Conservation (phyloP, 1,140 invertebrate species). For the Ephestia elutella region DNA sequence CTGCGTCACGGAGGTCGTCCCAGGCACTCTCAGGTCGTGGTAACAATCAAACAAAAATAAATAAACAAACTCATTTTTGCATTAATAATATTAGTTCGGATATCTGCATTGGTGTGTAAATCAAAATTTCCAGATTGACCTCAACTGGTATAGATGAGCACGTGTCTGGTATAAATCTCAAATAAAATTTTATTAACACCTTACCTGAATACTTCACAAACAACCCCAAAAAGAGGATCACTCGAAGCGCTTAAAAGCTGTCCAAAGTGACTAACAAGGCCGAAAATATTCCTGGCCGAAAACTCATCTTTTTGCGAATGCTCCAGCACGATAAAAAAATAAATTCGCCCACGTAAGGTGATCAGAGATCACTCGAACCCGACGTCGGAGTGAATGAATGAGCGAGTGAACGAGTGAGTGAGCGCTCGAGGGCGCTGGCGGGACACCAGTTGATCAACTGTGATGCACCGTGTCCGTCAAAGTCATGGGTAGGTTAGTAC, state of each 20-base stretch:
- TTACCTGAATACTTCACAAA: no score
- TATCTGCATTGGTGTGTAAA: no score
- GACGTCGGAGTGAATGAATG: constrained; percentile 8
- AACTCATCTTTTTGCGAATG: not conserved
- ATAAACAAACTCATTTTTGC: no score
- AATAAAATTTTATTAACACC: no score
- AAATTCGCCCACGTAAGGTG: constrained; percentile 2
- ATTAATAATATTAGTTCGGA: no score
- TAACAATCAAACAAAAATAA: no score
- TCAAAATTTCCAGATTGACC: no score
- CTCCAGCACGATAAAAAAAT: not conserved
- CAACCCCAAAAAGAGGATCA: not conserved
- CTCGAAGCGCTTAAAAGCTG: not conserved
- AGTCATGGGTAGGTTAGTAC: constrained; percentile 6
- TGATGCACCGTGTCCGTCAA: constrained; percentile 8
- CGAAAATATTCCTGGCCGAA: constrained; percentile 5
- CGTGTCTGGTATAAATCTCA: no score
- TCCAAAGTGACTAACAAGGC: constrained; percentile 1
- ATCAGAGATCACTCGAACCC: constrained; percentile 11
- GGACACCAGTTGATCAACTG: constrained; percentile 9
- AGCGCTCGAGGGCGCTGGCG: constrained; percentile 1
- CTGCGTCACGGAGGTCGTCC: no score
- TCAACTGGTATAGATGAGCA: no score
- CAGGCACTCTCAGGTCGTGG: no score
- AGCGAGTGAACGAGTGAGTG: constrained; percentile 7